Base-by-base conservation (phyloP, 2,888 invertebrate species). In the Brachyptera putata region DNA sequence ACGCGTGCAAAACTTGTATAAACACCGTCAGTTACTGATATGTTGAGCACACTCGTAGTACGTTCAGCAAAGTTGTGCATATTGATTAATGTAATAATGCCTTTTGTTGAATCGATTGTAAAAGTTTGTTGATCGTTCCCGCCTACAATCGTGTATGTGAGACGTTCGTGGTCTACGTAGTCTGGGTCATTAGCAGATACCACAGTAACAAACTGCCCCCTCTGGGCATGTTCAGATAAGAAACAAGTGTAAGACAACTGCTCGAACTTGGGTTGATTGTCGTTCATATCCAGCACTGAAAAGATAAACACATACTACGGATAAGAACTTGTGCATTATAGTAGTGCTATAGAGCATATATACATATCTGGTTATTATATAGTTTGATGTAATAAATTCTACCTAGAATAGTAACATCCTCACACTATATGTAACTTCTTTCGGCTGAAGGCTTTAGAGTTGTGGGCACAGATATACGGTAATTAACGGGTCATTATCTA, bases 11-110 rank as follows among this genome's bases (percentile, higher is more conserved):
- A 95, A 66, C 86, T 89, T 5, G 93, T 94, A 77, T 94, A 95
- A 36, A 96, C 92, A 30, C 96, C 96, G 78, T 98, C 97, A 58
- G 92, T 91, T 37, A 94, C 96, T 1, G 95, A 95, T 30, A 97
- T 87, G 78, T 97, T 97, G 61, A 97, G 80, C 62, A 84, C 76
- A 69, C 85, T 84, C 57, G 80, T 77, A 56, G 83, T 80, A 65
- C 81, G 78, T 53, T 85, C 84, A 3, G 84, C 83, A 67, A 87
- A 85, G 70, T 86, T 86, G 63, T 89, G 84, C 72, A 89, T 81
- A 71, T 89, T 88, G 64, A 87, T 84, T 62, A 91, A 74, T 1
- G 83, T 82, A 56, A 92, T 84, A 18, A 89, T 76, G 4, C 80
- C 80, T 9, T 79, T 79, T 1, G 75, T 74, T 1, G 79, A 77